Base-by-base conservation (phyloP, 2,113 vertebrate genomes). In the Penelope pileata region DNA sequence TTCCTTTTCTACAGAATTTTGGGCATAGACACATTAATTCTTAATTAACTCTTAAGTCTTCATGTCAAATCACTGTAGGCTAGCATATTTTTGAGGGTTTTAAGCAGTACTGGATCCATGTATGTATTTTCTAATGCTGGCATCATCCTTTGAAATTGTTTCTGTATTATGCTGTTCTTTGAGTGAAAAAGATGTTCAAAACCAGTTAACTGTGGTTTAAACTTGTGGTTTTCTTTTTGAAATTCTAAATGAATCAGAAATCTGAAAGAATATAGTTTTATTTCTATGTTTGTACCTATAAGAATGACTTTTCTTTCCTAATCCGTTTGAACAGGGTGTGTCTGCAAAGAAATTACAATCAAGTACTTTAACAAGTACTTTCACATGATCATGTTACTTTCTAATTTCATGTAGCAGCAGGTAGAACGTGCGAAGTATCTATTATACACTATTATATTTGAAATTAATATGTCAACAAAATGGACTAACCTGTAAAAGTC, bases 241-340 rank as follows among this genome's bases (percentile, higher is more conserved):
- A 72, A 30, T 12, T 24, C 19, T 2, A 23, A 29, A 66, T 13
- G 2, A 27, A 26, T 62, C 69, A 62, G 29, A 16, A 62, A 62
- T 70, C 21, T 48, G 16, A 77, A 86, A 42, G 26, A 17, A 22
- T 51, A 9, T n/a, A 68, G 8, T 12, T 56, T 5, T 45, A 42
- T 34, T 70, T 81, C 45, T 10, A 22, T 36, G 4, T 66, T 84
- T 45, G 6, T 3, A 88, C 24, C 83, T 73, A n/a, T n/a, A n/a
- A n/a, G n/a, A n/a, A n/a, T n/a, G n/a, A n/a, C 23, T 82, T 82
- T 48, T 0, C 0, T 18, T 85, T 90, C 34, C 21, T 85, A 58
- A 70, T 72, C 5, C 27, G 10, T 76, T 67, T 67, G 58, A 79
- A 18, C 9, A 19, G 42, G 42, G 63, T 3, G 4, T 54, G 16